Conservation (phyloP, 1,140 invertebrate genomes). For the Bombus consobrinus region DNA sequence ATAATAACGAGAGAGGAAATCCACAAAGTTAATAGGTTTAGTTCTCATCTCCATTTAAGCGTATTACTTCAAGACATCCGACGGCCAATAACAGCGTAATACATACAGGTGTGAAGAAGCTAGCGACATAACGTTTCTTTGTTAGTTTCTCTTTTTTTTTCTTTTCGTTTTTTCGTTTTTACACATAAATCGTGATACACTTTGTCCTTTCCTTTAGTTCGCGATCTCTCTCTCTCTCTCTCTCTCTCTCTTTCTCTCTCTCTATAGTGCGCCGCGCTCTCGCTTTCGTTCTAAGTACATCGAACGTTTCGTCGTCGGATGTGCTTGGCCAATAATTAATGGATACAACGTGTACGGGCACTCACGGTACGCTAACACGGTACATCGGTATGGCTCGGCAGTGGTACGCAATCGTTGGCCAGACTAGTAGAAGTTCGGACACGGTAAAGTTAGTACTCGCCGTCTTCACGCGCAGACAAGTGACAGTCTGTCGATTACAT, state of each 20-base stretch:
- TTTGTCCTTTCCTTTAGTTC: neutral
- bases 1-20: constrained; percentile 47
- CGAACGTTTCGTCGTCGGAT: constrained; percentile 47
- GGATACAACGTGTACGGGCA: constrained; percentile 55
- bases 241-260: constrained; percentile 4
- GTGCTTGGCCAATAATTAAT: constrained; percentile 42
- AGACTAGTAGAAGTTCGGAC: constrained; percentile 47
- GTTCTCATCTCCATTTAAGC: constrained; percentile 57
- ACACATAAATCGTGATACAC: constrained; percentile 7
- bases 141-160: neutral
- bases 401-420: constrained; percentile 48
- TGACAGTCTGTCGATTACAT: constrained; percentile 12
- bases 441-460: constrained; percentile 16
- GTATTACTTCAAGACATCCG: constrained; percentile 61
- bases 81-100: constrained; percentile 28
- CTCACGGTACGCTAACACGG: constrained; percentile 44
- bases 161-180: neutral
- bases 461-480: constrained; percentile 9
- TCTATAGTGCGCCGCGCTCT: neutral
- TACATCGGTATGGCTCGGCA: constrained; percentile 47
- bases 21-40: constrained; percentile 35
- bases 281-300: constrained; percentile 59
- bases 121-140: constrained; percentile 6
- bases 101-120: constrained; percentile 20
- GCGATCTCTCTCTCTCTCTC: neutral